Conservation (phyloP, 2,888 invertebrate genomes). For the Julus scandinavius region DNA sequence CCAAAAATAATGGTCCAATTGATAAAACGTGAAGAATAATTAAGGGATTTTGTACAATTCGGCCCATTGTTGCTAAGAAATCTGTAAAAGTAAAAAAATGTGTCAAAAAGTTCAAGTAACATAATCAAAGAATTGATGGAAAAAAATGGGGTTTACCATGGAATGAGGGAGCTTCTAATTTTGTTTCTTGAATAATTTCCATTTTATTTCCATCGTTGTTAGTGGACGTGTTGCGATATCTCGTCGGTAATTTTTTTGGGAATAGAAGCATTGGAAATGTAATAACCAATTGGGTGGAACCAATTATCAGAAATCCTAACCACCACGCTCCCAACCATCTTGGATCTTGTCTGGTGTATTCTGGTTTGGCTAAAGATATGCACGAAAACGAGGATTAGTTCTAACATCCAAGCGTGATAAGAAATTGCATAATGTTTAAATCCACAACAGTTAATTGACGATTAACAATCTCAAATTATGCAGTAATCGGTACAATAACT, state of each 20-base stretch:
- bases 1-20: slow-evolving; percentile 63
- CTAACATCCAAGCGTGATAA: too few species aligned
- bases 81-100: neutral
- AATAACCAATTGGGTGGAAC: neutral
- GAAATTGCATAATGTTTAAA: too few species aligned
- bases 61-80: slow-evolving; percentile 18
- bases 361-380: slow-evolving; percentile 36
- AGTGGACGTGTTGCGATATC: neutral
- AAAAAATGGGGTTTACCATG: neutral
- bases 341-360: slow-evolving; percentile 43
- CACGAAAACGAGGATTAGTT: too few species aligned
- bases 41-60: slow-evolving; percentile 44
- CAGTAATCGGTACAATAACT: too few species aligned
- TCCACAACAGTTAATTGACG: too few species aligned
- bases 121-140: neutral
- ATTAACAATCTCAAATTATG: too few species aligned
- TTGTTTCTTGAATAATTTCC: neutral
- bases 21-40: slow-evolving; percentile 31
- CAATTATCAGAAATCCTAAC: slow-evolving; percentile 54
- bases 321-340: slow-evolving; percentile 56
- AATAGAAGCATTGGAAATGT: slow-evolving; percentile 47
- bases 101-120: too few species aligned
- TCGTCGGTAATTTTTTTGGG: slow-evolving; percentile 50
- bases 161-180: neutral
- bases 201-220: slow-evolving; percentile 32